Conservation (phyloP, 2,113 vertebrate genomes). For the Anhinga rufa region DNA sequence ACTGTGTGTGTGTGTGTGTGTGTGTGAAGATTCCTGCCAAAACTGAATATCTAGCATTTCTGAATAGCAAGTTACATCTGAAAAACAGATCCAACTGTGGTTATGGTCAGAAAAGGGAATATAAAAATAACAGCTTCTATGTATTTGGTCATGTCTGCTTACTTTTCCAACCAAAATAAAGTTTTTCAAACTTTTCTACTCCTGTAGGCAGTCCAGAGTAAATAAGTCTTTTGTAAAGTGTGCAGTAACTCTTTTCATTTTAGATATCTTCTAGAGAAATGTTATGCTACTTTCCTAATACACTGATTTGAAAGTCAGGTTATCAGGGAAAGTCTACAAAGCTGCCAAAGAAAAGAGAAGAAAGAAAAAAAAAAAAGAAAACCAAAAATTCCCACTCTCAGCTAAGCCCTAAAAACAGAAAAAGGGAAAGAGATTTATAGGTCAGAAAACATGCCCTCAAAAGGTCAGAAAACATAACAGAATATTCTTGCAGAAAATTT, state of each 20-base stretch:
- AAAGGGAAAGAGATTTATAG: not conserved
- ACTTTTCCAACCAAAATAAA: constrained; percentile 61
- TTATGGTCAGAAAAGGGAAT: constrained; percentile 26
- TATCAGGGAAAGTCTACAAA: not conserved
- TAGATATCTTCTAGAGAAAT: not conserved
- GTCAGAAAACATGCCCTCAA: not conserved
- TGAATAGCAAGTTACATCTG: constrained; percentile 24
- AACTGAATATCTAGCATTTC: constrained; percentile 2
- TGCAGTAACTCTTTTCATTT: not conserved
- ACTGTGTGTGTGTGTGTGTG: not conserved
- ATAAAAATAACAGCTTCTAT: constrained; percentile 17
- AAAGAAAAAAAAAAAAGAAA: not conserved
- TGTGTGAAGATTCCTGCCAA: not conserved
- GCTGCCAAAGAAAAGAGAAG: not conserved
- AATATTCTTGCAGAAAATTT: not conserved
- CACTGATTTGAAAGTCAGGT: not conserved
- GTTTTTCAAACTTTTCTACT: not conserved
- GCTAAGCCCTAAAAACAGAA: not conserved
- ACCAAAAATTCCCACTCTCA: not conserved
- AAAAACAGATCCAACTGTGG: constrained; percentile 24
- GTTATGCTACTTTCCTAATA: not conserved
- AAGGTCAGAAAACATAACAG: not conserved
- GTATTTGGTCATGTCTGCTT: constrained; percentile 60
- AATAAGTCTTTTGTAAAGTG: not conserved
- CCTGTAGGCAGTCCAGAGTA: not conserved